Percentiles rank a stretch among this genome's conserved stretches.
These are phyloP conservation scores for Globicephala melas DNA, from an alignment of 2,113 vertebrate species.

Conservation along the genomic window DNA sequence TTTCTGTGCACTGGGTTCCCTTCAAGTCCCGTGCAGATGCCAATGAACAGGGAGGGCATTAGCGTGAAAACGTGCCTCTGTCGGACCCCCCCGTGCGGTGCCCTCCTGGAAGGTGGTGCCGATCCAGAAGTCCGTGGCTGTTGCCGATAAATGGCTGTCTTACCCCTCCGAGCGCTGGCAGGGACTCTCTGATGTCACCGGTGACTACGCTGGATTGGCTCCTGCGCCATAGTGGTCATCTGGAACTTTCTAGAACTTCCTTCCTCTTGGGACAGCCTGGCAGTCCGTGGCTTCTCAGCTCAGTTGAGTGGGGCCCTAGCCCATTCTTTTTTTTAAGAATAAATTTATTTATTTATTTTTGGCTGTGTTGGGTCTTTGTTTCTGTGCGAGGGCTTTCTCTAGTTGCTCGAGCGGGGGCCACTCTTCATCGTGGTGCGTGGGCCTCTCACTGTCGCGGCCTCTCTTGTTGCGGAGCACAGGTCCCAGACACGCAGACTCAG, in stretches of 20 bases:
- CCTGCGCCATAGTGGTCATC: neutral
- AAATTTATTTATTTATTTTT: no score
- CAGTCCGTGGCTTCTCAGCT: neutral
- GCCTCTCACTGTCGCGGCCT: no score
- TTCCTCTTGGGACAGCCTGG: neutral
- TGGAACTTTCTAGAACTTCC: neutral
- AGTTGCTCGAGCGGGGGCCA: no score
- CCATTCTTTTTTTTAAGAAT: no score
- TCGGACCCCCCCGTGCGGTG: rapidly evolving
- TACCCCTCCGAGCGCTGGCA: neutral
- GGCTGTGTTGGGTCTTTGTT: no score
- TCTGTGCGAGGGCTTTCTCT: no score
- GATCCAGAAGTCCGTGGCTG: rapidly evolving
- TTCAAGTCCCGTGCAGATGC: rapidly evolving
- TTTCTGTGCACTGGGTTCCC: neutral
- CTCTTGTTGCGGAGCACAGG: no score
- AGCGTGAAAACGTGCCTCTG: neutral
- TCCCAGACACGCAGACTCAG: no score
- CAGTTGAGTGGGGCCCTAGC: no score
- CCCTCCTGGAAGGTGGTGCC: neutral
- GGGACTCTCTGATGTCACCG: rapidly evolving
- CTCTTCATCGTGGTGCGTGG: no score
- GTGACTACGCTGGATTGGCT: neutral
- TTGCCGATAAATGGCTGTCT: neutral
- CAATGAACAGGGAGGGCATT: rapidly evolving